Conservation (phyloP, 2,888 invertebrate genomes). For the Pyrochroa serraticornis region DNA sequence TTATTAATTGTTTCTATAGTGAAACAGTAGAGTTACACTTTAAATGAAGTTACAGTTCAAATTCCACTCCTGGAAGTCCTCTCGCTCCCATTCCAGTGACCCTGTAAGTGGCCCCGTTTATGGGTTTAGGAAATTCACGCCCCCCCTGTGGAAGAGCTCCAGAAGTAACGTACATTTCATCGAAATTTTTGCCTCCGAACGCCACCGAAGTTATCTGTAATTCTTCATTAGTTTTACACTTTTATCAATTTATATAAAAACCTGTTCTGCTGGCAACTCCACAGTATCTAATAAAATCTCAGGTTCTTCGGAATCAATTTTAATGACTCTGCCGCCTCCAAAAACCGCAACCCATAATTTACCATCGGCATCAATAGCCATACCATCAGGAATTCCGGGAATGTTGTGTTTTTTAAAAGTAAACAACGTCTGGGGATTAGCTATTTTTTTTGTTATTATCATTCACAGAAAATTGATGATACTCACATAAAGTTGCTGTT, state of each 20-base stretch:
- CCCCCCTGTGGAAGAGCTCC: conserved; percentile 62
- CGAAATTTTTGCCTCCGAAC: conserved; percentile 72
- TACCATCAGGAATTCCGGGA: conserved; percentile 68
- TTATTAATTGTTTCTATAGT: too few relatives aligned
- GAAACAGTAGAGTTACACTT: conserved; percentile 38
- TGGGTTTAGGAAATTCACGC: conserved; percentile 59
- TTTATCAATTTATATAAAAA: conserved; percentile 52
- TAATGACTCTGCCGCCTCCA: conserved; percentile 65
- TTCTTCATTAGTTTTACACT: conserved; percentile 42
- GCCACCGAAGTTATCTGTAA: conserved; percentile 67
- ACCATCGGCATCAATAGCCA: conserved; percentile 59
- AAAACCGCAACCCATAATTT: conserved; percentile 81
- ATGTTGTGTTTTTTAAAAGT: conserved; percentile 58
- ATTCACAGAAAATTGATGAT: neutral
- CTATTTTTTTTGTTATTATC: conserved; percentile 48
- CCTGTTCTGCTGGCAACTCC: conserved; percentile 67
- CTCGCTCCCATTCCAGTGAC: conserved; percentile 65
- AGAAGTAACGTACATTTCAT: conserved; percentile 73
- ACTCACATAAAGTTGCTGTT: neutral
- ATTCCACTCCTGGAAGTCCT: conserved; percentile 59
- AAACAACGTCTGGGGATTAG: conserved; percentile 66
- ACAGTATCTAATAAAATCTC: conserved; percentile 64
- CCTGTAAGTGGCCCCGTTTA: conserved; percentile 65
- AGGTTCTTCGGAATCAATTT: conserved; percentile 61
- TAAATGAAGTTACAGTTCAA: conserved; percentile 49